Evolutionary conservation across 37 sponge, comb jelly and placozoan genomes (phyloP).

Genomic region (Ianthella basta): DNA sequence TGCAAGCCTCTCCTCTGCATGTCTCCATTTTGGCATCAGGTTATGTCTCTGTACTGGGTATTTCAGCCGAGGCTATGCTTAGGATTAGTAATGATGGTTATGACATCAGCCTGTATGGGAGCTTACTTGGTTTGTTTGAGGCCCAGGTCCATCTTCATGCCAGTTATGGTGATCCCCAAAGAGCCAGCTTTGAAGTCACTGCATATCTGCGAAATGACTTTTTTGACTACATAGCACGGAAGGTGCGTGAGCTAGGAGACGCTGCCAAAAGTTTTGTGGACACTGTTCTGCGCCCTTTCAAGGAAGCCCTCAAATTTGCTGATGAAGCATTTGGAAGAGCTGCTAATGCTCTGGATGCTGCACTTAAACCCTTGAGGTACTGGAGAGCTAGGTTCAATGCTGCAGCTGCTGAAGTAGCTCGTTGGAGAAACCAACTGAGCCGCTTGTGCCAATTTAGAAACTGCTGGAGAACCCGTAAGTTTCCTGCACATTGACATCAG

Average conservation of each 20-base stretch:
- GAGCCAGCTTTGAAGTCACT: not conserved
- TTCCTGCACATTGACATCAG: too few species aligned
- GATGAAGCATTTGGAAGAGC: not conserved
- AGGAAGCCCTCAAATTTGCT: not conserved
- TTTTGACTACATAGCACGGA: not conserved
- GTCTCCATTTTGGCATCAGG: slow-evolving; percentile 10
- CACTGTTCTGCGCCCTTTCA: not conserved
- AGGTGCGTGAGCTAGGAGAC: not conserved
- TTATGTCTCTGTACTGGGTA: slow-evolving; percentile 33
- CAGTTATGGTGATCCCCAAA: not conserved
- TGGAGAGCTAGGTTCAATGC: too few species aligned
- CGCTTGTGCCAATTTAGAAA: too few species aligned
- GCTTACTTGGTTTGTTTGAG: not conserved
- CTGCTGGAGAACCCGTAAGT: too few species aligned
- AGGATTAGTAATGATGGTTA: not conserved
- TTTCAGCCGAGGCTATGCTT: slow-evolving; percentile 12
- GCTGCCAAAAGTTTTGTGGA: not conserved
- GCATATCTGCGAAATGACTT: not conserved
- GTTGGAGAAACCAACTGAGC: too few species aligned
- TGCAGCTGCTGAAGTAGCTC: too few species aligned
- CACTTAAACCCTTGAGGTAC: not conserved
- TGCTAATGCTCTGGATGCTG: not conserved
- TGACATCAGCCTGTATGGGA: slow-evolving; percentile 20
- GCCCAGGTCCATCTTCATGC: not conserved
- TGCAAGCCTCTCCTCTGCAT: not conserved